Evolutionary conservation across 1,140 invertebrate species (phyloP), one percentile per base, ranked within the genome.

Genomic region (Zaprionus vittiger): DNA sequence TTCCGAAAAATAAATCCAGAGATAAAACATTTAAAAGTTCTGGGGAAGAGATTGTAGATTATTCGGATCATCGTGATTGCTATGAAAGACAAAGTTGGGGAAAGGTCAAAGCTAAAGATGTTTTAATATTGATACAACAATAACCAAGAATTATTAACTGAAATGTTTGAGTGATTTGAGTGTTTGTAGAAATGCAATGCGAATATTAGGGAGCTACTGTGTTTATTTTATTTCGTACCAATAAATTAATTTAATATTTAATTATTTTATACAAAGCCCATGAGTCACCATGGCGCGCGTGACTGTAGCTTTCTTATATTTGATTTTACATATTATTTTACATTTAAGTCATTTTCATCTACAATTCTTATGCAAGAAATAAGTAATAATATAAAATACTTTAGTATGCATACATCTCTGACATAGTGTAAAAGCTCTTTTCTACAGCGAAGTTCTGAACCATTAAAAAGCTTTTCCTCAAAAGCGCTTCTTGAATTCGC

Each of bases 401-500:
- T n/a, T n/a, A 1, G 14, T 41, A 41, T 15, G 38, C n/a, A 41
- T 9, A 41, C 38, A 15, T 41, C 5, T 14, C 4, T 52, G 47
- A 24, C 20, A 5, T 12, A 52, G 47, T 52, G 47, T 24, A 24
- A 22, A 52, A 14, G 47, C 9, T 52, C 12, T 5, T 17, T 0
- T 7, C 2, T 5, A 1, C 7, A 52, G 11, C 20, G 9, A 2
- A 52, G 47, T 14, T 52, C 12, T 1, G 1, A 52, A 52, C 47
- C 47, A 52, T 14, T 0, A 4, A 14, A 5, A 14, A 14, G 47
- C 20, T 24, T 22, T 52, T 0, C 0, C 3, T 22, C 3, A 9
- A 20, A 62, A 71, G 67, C 66, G 66, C 20, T n/a, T n/a, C 5
- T 0, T 34, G 34, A 62, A 62, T 41, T 70, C 28, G 59, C 28